Conservation (phyloP, 2,113 vertebrate genomes). For the cat (Felis catus) region F.catus_Fca126_mat1.0 CM031415.1:204274501-204275000, state of each 20-base stretch:
- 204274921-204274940: too few relatives aligned
- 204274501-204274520: too few relatives aligned
- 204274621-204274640: neutral
- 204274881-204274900: neutral
- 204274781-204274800: neutral
- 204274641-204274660: neutral
- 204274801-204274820: neutral
- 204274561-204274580: too few relatives aligned
- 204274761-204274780: too few relatives aligned
- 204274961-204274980: neutral
- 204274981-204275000: neutral
- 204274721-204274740: neutral
- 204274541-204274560: too few relatives aligned
- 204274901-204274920: rapidly evolving
- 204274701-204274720: neutral
- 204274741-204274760: neutral
- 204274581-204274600: rapidly evolving
- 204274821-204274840: neutral
- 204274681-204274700: neutral
- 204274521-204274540: neutral
- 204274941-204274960: neutral
- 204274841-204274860: too few relatives aligned
- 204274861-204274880: neutral
- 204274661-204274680: neutral
- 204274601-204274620: neutral